Percentiles rank a stretch among this genome's conserved stretches.
phyloP scores from a whole-genome alignment of 2,888 invertebrate genomes.

The Neoaliturus tenellus region DNA sequence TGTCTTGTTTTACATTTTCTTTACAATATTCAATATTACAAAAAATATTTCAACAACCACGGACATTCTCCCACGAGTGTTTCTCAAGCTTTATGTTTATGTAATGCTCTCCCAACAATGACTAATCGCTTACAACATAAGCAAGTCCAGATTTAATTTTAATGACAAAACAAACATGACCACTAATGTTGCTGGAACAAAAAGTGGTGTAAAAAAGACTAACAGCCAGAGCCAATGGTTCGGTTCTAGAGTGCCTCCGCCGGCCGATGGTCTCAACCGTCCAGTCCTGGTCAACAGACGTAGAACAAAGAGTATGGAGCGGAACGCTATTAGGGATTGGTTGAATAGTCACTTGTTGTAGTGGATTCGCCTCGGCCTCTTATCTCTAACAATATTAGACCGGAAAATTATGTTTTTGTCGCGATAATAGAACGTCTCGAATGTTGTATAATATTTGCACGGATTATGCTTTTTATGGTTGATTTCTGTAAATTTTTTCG shows the following conservation, averaged over 20 bases:
- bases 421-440: constrained; percentile 25
- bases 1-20: too few species aligned
- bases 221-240: neutral
- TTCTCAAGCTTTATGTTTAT: too few species aligned
- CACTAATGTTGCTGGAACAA: neutral
- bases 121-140: neutral
- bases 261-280: neutral
- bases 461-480: constrained; percentile 12
- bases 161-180: constrained; percentile 7
- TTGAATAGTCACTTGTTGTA: neutral
- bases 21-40: too few species aligned
- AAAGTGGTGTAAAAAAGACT: neutral
- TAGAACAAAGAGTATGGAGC: constrained; percentile 20
- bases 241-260: neutral
- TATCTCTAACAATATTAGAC: constrained; percentile 7
- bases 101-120: neutral
- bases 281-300: constrained; percentile 2
- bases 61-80: too few species aligned
- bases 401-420: constrained; percentile 44
- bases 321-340: neutral
- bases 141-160: neutral
- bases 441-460: constrained; percentile 46
- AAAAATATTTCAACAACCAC: too few species aligned
- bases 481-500: neutral
- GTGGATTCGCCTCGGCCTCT: constrained; percentile 9